Conservation (phyloP, 2,113 vertebrate species). For the Seriola quinqueradiata region DNA sequence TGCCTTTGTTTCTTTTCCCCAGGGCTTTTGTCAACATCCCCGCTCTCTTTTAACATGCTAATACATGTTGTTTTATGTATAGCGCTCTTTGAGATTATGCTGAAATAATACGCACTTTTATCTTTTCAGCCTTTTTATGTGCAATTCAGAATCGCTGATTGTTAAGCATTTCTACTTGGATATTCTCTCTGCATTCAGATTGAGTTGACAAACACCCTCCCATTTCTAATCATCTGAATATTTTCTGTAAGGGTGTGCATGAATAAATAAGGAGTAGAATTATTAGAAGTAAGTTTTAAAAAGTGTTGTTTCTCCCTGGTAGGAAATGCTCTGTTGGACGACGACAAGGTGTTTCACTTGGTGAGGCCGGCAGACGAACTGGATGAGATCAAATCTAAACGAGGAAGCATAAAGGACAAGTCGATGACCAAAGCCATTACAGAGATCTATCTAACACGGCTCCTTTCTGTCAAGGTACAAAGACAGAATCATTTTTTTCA, state of each 20-base stretch:
- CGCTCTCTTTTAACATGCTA: constrained; percentile 72
- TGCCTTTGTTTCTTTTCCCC: constrained; percentile 41
- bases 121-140: constrained; percentile 46
- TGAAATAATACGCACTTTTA: constrained; percentile 55
- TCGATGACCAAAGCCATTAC: constrained; percentile 99
- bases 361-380: constrained; percentile 94
- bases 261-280: constrained; percentile 35
- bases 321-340: constrained; percentile 96
- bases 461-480: constrained; percentile 97
- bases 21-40: constrained; percentile 53
- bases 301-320: background rate
- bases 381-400: constrained; percentile 95
- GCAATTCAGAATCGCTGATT: constrained; percentile 52
- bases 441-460: constrained; percentile 97
- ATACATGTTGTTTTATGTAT: constrained; percentile 66
- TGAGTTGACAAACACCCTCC: constrained; percentile 32
- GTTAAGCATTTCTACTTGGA: constrained; percentile 39
- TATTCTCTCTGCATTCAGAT: constrained; percentile 44
- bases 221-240: constrained; percentile 39
- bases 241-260: constrained; percentile 38
- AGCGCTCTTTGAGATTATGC: constrained; percentile 46
- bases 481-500: constrained; percentile 16
- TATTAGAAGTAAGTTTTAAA: constrained; percentile 4
- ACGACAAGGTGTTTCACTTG: constrained; percentile 97
- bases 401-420: constrained; percentile 97